Evolutionary conservation across 2,888 invertebrate genomes (phyloP).

Genomic region (Parnassius orleans): DNA sequence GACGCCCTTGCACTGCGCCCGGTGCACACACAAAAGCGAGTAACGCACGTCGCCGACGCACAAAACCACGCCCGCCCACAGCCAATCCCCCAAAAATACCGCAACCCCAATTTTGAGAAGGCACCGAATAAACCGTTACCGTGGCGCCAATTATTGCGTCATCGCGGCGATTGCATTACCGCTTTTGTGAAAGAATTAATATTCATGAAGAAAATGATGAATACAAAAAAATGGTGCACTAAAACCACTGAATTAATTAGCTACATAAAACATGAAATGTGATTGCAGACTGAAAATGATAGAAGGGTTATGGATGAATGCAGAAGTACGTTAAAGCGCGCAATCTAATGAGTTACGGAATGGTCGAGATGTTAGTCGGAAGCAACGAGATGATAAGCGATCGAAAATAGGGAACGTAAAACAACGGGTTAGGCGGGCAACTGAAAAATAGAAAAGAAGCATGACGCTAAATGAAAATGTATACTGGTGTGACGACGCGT

Average conservation of each 20-base stretch:
- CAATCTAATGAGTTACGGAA: constrained; percentile 58
- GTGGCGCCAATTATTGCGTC: constrained; percentile 61
- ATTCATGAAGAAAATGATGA: constrained; percentile 73
- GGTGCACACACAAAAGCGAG: constrained; percentile 81
- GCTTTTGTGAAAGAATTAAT: constrained; percentile 80
- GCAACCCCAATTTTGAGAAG: constrained; percentile 53
- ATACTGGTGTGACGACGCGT: constrained; percentile 49
- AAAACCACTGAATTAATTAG: constrained; percentile 57
- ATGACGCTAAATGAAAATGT: constrained; percentile 71
- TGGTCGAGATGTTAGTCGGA: constrained; percentile 70
- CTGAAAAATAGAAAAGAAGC: constrained; percentile 75
- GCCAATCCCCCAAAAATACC: constrained; percentile 41
- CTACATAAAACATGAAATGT: constrained; percentile 59
- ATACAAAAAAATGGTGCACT: constrained; percentile 59
- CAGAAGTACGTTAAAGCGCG: constrained; percentile 73
- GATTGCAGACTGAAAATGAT: constrained; percentile 55
- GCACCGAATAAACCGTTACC: constrained; percentile 37
- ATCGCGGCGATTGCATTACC: constrained; percentile 79
- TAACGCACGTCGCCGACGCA: constrained; percentile 79
- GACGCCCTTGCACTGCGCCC: constrained; percentile 78
- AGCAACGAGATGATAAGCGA: constrained; percentile 75
- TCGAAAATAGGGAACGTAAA: constrained; percentile 59
- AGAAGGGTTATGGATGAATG: constrained; percentile 59
- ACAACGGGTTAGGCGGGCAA: constrained; percentile 75
- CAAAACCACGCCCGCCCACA: constrained; percentile 47